These are phyloP conservation scores for Drosophila bunnanda DNA, from an alignment of 2,888 invertebrate genomes.

Conservation along the genomic window DNA sequence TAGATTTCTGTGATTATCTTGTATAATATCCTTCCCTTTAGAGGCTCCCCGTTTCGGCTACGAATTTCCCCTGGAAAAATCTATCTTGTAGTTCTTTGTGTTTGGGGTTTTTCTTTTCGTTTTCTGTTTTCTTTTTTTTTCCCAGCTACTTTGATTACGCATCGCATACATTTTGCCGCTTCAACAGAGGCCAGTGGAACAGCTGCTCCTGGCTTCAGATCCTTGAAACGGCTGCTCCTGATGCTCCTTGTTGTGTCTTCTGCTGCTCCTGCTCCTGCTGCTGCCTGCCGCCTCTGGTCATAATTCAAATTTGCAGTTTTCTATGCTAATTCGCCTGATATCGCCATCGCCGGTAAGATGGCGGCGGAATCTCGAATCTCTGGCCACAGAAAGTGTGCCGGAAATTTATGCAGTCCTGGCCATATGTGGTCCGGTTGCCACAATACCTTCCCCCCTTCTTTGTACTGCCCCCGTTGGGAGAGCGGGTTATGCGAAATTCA, in stretches of 20 bases:
- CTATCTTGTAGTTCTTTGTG: conserved; percentile 11
- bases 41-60: neutral
- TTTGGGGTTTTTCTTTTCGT: neutral
- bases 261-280: neutral
- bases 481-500: conserved; percentile 12
- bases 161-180: conserved; percentile 54
- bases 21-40: neutral
- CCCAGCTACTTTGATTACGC: conserved; percentile 35
- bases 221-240: conserved; percentile 35
- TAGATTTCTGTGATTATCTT: neutral
- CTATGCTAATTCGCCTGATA: conserved; percentile 82
- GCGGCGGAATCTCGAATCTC: conserved; percentile 14
- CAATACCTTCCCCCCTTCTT: neutral
- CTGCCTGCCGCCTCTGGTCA: conserved; percentile 57
- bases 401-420: conserved; percentile 47
- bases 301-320: conserved; percentile 83
- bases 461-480: neutral
- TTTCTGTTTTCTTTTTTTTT: neutral
- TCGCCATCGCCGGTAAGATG: conserved; percentile 58
- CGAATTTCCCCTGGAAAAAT: neutral
- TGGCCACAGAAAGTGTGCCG: conserved; percentile 32
- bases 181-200: conserved; percentile 19
- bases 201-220: conserved; percentile 32
- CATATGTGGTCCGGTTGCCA: conserved; percentile 34
- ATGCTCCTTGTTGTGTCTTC: conserved; percentile 18